phyloP scores from a whole-genome alignment of 2,888 invertebrate genomes.

The Brachynemurus nebulosus region DNA sequence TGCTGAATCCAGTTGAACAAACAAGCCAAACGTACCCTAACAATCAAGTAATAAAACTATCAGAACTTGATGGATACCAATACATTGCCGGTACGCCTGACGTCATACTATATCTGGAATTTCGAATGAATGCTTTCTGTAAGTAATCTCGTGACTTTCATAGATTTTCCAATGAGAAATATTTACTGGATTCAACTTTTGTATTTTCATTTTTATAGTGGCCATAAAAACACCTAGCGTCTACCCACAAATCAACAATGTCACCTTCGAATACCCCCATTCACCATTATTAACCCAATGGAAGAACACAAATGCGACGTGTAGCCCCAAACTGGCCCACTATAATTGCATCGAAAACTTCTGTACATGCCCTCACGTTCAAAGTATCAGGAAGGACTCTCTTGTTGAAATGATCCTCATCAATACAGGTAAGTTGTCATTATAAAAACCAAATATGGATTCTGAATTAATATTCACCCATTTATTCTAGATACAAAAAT shows the following conservation, averaged over 20 bases:
- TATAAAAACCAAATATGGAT: too few species aligned
- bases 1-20: slow-evolving; percentile 21
- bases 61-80: slow-evolving; percentile 20
- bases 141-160: too few species aligned
- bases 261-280: slow-evolving; percentile 28
- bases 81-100: slow-evolving; percentile 18
- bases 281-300: slow-evolving; percentile 30
- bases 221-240: too few species aligned
- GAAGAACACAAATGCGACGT: slow-evolving; percentile 24
- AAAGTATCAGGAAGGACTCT: slow-evolving; percentile 23
- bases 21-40: slow-evolving; percentile 17
- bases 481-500: slow-evolving; percentile 18
- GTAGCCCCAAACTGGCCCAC: slow-evolving; percentile 19
- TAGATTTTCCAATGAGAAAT: too few species aligned
- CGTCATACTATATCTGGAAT: slow-evolving; percentile 21
- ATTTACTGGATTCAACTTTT: too few species aligned
- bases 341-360: slow-evolving; percentile 26
- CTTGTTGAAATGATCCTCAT: slow-evolving; percentile 32
- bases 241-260: slow-evolving; percentile 31
- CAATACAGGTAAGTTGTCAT: too few species aligned
- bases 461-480: too few species aligned
- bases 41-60: slow-evolving; percentile 19
- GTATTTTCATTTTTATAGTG: too few species aligned
- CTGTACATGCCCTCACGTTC: slow-evolving; percentile 29
- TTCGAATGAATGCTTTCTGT: slow-evolving; percentile 21